phyloP scores from a whole-genome alignment of 2,797 vertebrate species.

The Rhinella marina region DNA sequence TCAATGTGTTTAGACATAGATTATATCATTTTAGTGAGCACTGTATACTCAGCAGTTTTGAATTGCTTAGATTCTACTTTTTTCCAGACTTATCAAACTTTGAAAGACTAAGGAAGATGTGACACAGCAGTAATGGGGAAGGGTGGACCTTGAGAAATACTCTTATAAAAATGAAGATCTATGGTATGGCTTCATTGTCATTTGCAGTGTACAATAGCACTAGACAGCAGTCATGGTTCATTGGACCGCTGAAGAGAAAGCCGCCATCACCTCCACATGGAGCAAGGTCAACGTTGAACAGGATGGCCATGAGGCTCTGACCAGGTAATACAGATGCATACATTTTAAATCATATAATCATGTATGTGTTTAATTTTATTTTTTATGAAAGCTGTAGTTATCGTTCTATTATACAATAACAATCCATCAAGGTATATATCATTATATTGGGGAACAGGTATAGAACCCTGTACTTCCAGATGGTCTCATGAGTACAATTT shows the following conservation, averaged over 20 bases:
- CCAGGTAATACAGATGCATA: constrained; percentile 27
- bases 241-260: constrained; percentile 74
- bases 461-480: too few species aligned
- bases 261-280: constrained; percentile 71
- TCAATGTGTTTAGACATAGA: too few species aligned
- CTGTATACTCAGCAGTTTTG: too few species aligned
- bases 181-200: not conserved
- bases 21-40: too few species aligned
- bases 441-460: too few species aligned
- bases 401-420: too few species aligned
- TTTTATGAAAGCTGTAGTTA: too few species aligned
- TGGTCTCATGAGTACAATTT: too few species aligned
- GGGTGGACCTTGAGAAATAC: not conserved
- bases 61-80: not conserved
- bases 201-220: not conserved
- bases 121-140: constrained; percentile 1
- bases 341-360: too few species aligned
- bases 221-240: constrained; percentile 71
- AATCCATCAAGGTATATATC: too few species aligned
- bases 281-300: constrained; percentile 69
- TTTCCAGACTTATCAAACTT: not conserved
- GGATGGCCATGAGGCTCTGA: constrained; percentile 62
- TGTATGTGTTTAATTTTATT: too few species aligned
- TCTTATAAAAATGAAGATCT: not conserved
- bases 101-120: not conserved